Conservation (phyloP, 2,113 vertebrate species). For the Melozone crissalis region DNA sequence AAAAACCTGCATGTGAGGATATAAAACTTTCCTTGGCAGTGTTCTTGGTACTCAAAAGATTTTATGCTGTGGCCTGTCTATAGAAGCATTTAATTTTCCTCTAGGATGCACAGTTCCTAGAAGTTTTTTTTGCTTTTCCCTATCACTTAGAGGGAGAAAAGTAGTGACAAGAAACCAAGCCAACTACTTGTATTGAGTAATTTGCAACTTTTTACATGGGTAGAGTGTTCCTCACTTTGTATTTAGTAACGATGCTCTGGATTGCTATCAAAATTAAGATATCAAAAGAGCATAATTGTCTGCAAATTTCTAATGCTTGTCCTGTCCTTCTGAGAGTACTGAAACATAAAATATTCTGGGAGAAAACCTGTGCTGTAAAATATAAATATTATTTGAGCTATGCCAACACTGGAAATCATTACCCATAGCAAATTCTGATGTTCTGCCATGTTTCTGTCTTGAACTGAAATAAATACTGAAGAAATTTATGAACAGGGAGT, state of each 20-base stretch:
- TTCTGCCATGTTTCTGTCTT: background rate
- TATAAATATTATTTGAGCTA: background rate
- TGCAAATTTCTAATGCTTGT: background rate
- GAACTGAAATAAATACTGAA: background rate
- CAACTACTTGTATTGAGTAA: background rate
- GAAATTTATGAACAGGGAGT: background rate
- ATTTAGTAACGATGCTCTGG: background rate
- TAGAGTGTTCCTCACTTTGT: background rate
- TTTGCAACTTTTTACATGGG: background rate
- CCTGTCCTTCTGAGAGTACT: background rate
- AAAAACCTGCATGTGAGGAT: background rate
- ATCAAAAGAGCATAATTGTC: background rate
- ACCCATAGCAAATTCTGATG: background rate
- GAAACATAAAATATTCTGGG: background rate
- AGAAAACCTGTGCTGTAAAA: background rate
- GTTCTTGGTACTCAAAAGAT: background rate
- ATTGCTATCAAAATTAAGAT: background rate
- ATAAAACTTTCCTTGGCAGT: background rate
- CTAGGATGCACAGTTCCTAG: background rate
- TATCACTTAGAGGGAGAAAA: background rate
- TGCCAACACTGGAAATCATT: background rate
- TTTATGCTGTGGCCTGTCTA: background rate
- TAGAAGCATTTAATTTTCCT: slow-evolving; percentile 28
- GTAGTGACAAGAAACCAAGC: background rate
- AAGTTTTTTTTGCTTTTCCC: background rate